Base-by-base conservation (phyloP, 37 sponge, comb jelly and placozoan species). In the Beroe forskalii region DNA sequence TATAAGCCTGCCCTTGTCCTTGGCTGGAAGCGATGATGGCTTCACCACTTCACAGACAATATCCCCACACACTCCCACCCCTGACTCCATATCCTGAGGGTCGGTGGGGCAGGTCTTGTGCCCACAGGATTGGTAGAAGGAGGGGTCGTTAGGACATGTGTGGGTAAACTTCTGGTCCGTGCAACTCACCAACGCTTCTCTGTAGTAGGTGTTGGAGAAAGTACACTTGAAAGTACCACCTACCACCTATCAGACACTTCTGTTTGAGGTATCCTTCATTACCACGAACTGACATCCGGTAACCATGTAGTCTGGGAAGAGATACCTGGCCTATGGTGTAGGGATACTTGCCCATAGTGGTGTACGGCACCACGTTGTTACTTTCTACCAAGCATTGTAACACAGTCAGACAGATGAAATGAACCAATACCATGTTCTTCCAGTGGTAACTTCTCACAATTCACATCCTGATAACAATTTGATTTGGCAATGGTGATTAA, bases 151-250 rank as follows among this genome's bases (percentile, higher is more conserved):
- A 3, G 66, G 66, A 23, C 66, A 63, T 28, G 30, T n/a, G 24
- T 27, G 24, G 3, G 66, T 28, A n/a, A 63, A 63, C 66, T 63
- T 63, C 30, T 22, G 24, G 4, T 63, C 25, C 3, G 3, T 8
- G 30, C 66, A 63, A 8, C 28, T 23, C 30, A 28, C 66, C 17
- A 22, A 6, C 66, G 17, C 30, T 23, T 28, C 66, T 6, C 66
- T 9, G 17, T 63, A 63, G 30, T 22, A 63, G 28, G 28, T 63
- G 30, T 63, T n/a, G 17, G 66, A 63, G 24, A 28, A 28, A 23
- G 30, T 63, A n/a, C 66, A 63, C 66, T 63, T 63, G 55, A 24
- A 55, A 63, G 66, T 63, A 23, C 66, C 66, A 63, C 30, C 66
- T 63, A 6, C 30, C 30, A n/a, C 17, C 30, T 24, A 63, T 63